phyloP scores from a whole-genome alignment of 2,888 invertebrate genomes.

The Onchidella celtica region DNA sequence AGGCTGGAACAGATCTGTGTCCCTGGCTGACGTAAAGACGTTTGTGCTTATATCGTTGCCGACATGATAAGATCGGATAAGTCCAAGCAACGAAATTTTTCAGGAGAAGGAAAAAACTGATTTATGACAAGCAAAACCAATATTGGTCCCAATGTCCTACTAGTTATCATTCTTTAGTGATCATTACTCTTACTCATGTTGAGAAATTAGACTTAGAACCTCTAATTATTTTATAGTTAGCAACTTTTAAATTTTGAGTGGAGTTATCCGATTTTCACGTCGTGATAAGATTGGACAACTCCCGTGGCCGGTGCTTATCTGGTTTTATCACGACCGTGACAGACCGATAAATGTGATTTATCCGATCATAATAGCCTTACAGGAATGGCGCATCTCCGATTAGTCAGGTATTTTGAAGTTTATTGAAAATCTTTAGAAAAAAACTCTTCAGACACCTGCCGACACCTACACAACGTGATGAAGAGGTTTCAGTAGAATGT shows the following conservation, averaged over 20 bases:
- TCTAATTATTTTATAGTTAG: not conserved
- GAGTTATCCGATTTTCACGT: not conserved
- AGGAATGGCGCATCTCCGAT: not conserved
- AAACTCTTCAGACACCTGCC: not conserved
- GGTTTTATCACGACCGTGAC: not conserved
- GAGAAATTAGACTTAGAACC: not conserved
- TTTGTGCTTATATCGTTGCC: not conserved
- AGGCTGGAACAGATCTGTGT: too few species aligned
- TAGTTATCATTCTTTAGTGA: not conserved
- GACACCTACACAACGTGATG: not conserved
- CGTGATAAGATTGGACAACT: not conserved
- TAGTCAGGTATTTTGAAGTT: not conserved
- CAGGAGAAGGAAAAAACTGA: not conserved
- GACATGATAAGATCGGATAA: not conserved
- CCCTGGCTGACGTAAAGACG: too few species aligned
- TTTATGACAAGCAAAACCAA: not conserved
- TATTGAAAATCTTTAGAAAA: not conserved
- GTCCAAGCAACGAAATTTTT: not conserved
- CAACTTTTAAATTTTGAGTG: not conserved
- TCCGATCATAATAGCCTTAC: not conserved
- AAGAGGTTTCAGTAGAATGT: not conserved
- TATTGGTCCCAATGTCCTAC: not conserved
- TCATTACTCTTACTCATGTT: too few species aligned
- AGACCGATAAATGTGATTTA: not conserved
- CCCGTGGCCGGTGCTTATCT: not conserved